Evolutionary conservation across 2,888 invertebrate genomes (phyloP).

Genomic region (Sarcophaga rosellei): DNA sequence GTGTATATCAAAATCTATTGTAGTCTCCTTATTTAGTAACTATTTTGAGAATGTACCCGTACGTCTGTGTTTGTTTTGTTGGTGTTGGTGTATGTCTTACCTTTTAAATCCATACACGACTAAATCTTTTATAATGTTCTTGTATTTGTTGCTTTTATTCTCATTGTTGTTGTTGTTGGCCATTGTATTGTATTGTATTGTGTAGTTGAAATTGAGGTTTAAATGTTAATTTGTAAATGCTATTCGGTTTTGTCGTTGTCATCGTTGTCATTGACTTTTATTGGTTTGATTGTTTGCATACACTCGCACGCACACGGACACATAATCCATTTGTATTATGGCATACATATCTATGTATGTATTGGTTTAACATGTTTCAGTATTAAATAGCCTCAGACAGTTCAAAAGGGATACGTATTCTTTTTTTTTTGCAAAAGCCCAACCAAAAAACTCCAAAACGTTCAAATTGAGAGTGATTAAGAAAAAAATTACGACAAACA

Average conservation of each 20-base stretch:
- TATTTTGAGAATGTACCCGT: neutral
- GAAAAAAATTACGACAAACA: too few species aligned
- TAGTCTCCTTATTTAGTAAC: too few species aligned
- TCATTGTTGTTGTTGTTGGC: neutral
- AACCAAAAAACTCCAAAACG: neutral
- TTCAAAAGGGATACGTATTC: neutral
- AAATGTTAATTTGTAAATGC: conserved; percentile 57
- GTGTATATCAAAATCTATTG: too few species aligned
- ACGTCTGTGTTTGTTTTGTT: neutral
- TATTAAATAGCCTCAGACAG: neutral
- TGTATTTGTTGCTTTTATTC: too few species aligned
- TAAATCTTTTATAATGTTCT: neutral
- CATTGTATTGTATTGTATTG: neutral
- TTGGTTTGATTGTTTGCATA: conserved; percentile 22
- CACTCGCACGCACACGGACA: neutral
- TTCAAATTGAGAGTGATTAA: too few species aligned
- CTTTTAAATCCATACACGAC: conserved; percentile 11
- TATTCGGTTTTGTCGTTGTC: conserved; percentile 44
- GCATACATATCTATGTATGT: neutral
- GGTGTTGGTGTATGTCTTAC: neutral
- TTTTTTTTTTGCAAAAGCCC: neutral
- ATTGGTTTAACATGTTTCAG: neutral
- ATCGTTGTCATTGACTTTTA: conserved; percentile 51
- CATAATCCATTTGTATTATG: neutral
- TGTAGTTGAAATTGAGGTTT: conserved; percentile 23